These are phyloP conservation scores for Theocolax elegans DNA, from an alignment of 1,140 invertebrate genomes.

Conservation along the genomic window DNA sequence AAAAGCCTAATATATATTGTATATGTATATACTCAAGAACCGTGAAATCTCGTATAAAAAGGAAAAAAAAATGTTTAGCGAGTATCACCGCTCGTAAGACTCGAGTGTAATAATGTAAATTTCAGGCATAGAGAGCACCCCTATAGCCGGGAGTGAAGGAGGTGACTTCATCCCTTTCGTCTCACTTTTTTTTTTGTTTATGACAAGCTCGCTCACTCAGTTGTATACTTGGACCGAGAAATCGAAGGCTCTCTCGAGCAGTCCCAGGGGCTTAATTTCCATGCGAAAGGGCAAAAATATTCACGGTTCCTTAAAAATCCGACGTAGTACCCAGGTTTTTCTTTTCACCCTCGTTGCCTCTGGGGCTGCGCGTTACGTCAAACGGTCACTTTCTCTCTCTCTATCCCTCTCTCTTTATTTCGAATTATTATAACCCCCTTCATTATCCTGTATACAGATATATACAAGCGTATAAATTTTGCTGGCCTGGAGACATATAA, in stretches of 20 bases:
- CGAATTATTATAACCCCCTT: slow-evolving; percentile 15
- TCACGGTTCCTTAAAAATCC: slow-evolving; percentile 66
- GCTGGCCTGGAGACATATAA: slow-evolving; percentile 34
- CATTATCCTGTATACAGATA: slow-evolving; percentile 22
- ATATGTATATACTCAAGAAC: not conserved
- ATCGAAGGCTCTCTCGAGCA: slow-evolving; percentile 33
- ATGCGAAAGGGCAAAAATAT: slow-evolving; percentile 58
- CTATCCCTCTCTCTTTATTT: slow-evolving; percentile 42
- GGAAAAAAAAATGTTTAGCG: not conserved
- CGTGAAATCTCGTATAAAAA: not conserved
- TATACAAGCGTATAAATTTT: too few species aligned
- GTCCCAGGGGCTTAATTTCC: slow-evolving; percentile 61
- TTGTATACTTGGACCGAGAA: not conserved
- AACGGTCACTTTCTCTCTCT: slow-evolving; percentile 60
- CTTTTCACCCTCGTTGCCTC: slow-evolving; percentile 51
- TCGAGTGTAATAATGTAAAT: not conserved
- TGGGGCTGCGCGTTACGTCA: slow-evolving; percentile 54
- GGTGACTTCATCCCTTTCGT: slow-evolving; percentile 24
- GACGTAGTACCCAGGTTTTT: slow-evolving; percentile 50
- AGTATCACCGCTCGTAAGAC: not conserved
- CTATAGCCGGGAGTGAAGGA: not conserved
- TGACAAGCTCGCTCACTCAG: not conserved
- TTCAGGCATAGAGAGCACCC: not conserved
- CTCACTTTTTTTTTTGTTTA: slow-evolving; percentile 23
- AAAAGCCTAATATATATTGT: too few species aligned